phyloP scores from a whole-genome alignment of 2,888 invertebrate genomes.

The Entomobrya proxima region DNA sequence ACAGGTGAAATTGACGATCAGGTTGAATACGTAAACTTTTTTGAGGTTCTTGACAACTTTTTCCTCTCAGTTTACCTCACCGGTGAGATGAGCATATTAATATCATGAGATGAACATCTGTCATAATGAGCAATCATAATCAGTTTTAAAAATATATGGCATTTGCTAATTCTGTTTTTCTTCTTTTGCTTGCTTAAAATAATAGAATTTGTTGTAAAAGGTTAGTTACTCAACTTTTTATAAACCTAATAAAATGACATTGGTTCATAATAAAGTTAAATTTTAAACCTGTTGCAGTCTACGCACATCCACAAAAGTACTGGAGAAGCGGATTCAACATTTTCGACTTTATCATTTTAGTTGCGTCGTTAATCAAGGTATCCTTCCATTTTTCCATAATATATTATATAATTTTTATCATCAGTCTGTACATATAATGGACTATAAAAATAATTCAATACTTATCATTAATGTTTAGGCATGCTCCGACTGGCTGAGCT shows the following conservation, averaged over 20 bases:
- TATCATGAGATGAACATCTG: too few species aligned
- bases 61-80: conserved; percentile 53
- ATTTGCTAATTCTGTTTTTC: not conserved
- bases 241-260: too few species aligned
- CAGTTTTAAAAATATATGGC: too few species aligned
- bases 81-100: conserved; percentile 14
- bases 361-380: conserved; percentile 69
- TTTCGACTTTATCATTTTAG: conserved; percentile 73
- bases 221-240: conserved; percentile 14
- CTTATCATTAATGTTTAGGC: conserved; percentile 14
- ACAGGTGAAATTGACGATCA: not conserved
- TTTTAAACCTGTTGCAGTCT: conserved; percentile 54
- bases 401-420: not conserved
- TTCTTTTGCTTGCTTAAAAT: not conserved
- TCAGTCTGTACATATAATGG: not conserved
- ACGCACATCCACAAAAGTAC: conserved; percentile 72
- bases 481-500: conserved; percentile 61
- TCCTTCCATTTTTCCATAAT: not conserved
- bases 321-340: conserved; percentile 73
- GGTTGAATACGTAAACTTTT: conserved; percentile 25
- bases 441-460: not conserved
- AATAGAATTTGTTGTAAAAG: conserved; percentile 56
- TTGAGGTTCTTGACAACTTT: conserved; percentile 65
- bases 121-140: too few species aligned
- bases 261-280: not conserved